These are phyloP conservation scores for Drosophila chauvacae DNA, from an alignment of 1,140 invertebrate genomes.

Conservation along the genomic window DNA sequence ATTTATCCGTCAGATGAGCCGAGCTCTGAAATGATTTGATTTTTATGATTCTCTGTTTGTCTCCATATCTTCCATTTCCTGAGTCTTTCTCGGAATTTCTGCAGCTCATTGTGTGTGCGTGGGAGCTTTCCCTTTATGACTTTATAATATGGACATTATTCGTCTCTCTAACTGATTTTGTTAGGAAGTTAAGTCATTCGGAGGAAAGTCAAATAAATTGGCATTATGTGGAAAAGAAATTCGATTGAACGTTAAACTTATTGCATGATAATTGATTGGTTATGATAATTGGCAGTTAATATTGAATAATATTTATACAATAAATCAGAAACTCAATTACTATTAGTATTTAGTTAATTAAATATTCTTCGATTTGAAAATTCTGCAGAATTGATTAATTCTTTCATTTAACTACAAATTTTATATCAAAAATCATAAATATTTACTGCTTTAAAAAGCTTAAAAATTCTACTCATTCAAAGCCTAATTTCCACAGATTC, in stretches of 20 bases:
- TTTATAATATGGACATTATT: constrained; percentile 43
- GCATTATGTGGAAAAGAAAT: not conserved
- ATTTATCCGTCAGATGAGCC: constrained; percentile 42
- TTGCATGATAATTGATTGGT: not conserved
- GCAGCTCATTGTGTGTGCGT: constrained; percentile 10
- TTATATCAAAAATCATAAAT: not conserved
- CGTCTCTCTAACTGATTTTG: not conserved
- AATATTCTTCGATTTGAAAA: not conserved
- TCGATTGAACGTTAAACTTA: not conserved
- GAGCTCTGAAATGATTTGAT: constrained; percentile 58
- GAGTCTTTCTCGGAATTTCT: constrained; percentile 20
- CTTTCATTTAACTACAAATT: not conserved
- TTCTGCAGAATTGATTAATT: not conserved
- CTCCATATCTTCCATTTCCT: constrained; percentile 46
- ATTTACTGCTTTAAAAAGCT: not conserved
- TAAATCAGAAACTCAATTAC: not conserved
- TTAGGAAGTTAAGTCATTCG: not conserved
- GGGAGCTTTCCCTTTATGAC: constrained; percentile 39
- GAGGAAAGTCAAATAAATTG: constrained; percentile 5
- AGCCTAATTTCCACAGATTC: too few relatives aligned
- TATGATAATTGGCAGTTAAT: not conserved
- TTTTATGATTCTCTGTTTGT: constrained; percentile 57
- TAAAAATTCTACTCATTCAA: not conserved
- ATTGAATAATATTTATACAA: not conserved
- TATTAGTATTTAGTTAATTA: not conserved